These are phyloP conservation scores for Tetranychus urticae DNA, from an alignment of 1,140 invertebrate genomes.

Conservation along the genomic window DNA sequence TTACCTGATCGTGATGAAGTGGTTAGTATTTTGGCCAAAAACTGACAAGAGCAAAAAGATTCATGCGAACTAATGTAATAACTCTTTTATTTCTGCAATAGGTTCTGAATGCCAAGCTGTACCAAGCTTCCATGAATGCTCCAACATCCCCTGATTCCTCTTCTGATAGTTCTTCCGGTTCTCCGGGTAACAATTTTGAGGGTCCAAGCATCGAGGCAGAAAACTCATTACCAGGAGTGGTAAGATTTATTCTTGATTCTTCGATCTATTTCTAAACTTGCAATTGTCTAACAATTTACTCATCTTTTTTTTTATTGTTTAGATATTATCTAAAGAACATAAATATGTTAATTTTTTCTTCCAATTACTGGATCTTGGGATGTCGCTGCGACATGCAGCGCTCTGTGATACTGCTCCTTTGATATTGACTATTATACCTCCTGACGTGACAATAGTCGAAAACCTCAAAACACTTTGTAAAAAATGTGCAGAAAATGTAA, in stretches of 20 bases:
- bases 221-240: slow-evolving; percentile 66
- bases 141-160: slow-evolving; percentile 64
- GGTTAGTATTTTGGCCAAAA: slow-evolving; percentile 25
- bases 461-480: slow-evolving; percentile 3
- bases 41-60: too few relatives aligned
- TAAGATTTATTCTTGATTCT: slow-evolving; percentile 25
- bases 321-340: slow-evolving; percentile 49
- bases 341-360: slow-evolving; percentile 67
- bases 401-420: slow-evolving; percentile 60
- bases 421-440: slow-evolving; percentile 66
- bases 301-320: slow-evolving; percentile 9
- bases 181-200: slow-evolving; percentile 53
- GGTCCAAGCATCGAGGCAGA: slow-evolving; percentile 57
- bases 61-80: too few relatives aligned
- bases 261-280: not conserved
- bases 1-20: slow-evolving; percentile 72
- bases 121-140: slow-evolving; percentile 49
- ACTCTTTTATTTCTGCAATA: not conserved
- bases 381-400: slow-evolving; percentile 44
- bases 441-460: slow-evolving; percentile 30
- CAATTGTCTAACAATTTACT: not conserved
- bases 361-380: slow-evolving; percentile 67
- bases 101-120: slow-evolving; percentile 39
- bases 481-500: not conserved
- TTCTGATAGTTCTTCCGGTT: slow-evolving; percentile 62